phyloP scores from a whole-genome alignment of 1,140 invertebrate genomes.

The Heliconius melpomene region DNA sequence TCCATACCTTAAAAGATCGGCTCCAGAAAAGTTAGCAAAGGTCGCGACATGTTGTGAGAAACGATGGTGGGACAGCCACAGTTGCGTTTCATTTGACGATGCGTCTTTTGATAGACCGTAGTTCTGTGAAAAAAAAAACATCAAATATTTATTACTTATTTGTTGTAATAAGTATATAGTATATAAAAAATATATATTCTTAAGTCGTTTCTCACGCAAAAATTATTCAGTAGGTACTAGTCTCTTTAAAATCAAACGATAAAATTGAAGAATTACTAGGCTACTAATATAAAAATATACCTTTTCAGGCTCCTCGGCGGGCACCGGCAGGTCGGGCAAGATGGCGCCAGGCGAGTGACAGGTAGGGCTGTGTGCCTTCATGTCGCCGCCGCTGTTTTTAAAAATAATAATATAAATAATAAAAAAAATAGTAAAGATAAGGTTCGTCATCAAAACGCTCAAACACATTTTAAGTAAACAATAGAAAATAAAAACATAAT shows the following conservation, averaged over 20 bases:
- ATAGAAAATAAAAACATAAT: neutral
- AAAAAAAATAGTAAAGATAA: neutral
- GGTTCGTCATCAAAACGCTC: too few relatives aligned
- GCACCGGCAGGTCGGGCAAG: conserved; percentile 66
- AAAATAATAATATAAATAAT: neutral
- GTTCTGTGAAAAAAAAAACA: neutral
- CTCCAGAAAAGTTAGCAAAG: conserved; percentile 93
- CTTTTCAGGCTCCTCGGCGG: conserved; percentile 69
- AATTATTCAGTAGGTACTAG: too few relatives aligned
- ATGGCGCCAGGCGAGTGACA: conserved; percentile 74
- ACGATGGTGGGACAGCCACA: conserved; percentile 91
- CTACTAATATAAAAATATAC: conserved; percentile 38
- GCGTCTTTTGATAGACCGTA: conserved; percentile 82
- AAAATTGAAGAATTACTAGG: conserved; percentile 13
- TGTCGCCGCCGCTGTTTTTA: conserved; percentile 55
- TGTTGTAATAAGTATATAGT: too few relatives aligned
- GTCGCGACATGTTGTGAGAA: conserved; percentile 88
- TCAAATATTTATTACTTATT: too few relatives aligned
- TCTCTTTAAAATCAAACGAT: too few relatives aligned
- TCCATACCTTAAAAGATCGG: conserved; percentile 87
- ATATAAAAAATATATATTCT: too few relatives aligned
- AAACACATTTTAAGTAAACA: too few relatives aligned
- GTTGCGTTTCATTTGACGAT: conserved; percentile 85
- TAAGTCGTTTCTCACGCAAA: too few relatives aligned
- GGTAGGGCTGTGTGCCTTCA: conserved; percentile 64